Evolutionary conservation across 2,888 invertebrate species (phyloP).

Genomic region (Prosapia bicincta): DNA sequence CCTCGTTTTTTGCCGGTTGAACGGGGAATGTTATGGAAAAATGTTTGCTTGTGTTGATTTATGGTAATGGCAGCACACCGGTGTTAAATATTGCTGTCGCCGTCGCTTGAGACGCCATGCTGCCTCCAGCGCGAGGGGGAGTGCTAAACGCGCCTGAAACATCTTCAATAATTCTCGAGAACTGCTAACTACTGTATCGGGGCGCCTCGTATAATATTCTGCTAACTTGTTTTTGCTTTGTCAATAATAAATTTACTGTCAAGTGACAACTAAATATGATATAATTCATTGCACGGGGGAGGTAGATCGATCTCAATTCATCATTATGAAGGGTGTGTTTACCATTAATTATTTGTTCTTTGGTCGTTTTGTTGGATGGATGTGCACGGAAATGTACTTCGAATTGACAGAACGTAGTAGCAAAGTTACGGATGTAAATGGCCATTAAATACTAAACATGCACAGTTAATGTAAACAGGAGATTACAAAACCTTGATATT

Average conservation of each 20-base stretch:
- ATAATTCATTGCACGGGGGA: not conserved
- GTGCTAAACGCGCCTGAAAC: not conserved
- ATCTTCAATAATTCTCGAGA: not conserved
- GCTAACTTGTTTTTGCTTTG: not conserved
- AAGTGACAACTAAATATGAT: not conserved
- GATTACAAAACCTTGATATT: too few relatives aligned
- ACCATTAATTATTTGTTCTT: not conserved
- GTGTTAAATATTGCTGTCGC: slow-evolving; percentile 41
- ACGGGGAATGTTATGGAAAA: slow-evolving; percentile 36
- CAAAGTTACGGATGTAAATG: too few relatives aligned
- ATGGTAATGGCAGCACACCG: slow-evolving; percentile 42
- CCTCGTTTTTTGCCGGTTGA: slow-evolving; percentile 5
- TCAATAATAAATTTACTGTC: not conserved
- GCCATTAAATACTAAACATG: too few relatives aligned
- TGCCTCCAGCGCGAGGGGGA: slow-evolving; percentile 2
- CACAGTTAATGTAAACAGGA: too few relatives aligned
- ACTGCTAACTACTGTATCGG: not conserved
- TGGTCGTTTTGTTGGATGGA: too few relatives aligned
- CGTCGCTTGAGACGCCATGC: slow-evolving; percentile 17
- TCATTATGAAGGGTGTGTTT: not conserved
- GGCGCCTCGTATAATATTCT: not conserved
- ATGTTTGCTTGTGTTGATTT: slow-evolving; percentile 43
- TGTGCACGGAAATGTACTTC: too few relatives aligned
- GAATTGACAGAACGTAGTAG: too few relatives aligned
- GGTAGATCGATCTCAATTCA: not conserved